Evolutionary conservation across 2,113 vertebrate genomes (phyloP).

Genomic region (Ascaphus truei): DNA sequence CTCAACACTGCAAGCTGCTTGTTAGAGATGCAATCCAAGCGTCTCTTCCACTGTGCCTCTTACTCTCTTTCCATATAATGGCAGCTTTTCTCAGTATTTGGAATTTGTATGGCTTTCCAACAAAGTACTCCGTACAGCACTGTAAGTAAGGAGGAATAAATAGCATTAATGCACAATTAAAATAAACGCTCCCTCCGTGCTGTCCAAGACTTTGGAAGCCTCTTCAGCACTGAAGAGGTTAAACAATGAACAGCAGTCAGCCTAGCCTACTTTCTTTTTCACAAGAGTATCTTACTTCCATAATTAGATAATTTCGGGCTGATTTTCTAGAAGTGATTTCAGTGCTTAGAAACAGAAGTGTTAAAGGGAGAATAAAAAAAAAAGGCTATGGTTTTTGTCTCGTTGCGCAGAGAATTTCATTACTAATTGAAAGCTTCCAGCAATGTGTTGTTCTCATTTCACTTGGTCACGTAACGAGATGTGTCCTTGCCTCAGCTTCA

Average conservation of each 20-base stretch:
- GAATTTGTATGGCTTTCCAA: too few relatives aligned
- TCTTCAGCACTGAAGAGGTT: neutral
- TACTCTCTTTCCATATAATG: too few relatives aligned
- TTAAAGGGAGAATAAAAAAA: neutral
- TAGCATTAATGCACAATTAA: neutral
- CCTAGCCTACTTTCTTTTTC: neutral
- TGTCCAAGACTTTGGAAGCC: neutral
- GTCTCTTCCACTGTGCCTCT: too few relatives aligned
- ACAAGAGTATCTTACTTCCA: neutral
- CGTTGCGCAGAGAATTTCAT: neutral
- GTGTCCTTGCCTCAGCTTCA: neutral
- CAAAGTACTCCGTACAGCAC: too few relatives aligned
- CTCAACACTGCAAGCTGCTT: too few relatives aligned
- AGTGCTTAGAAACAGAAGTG: neutral
- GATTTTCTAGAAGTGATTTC: too few relatives aligned
- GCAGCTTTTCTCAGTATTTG: too few relatives aligned
- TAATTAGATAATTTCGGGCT: neutral
- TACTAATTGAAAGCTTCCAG: constrained; percentile 25
- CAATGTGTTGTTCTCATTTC: neutral
- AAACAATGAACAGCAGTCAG: neutral
- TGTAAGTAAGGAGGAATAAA: too few relatives aligned
- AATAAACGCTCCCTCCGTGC: neutral
- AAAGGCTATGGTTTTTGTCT: neutral
- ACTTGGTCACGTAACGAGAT: neutral
- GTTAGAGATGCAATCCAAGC: too few relatives aligned